phyloP scores from a whole-genome alignment of 2,113 vertebrate species.

The Tupaia chinensis region DNA sequence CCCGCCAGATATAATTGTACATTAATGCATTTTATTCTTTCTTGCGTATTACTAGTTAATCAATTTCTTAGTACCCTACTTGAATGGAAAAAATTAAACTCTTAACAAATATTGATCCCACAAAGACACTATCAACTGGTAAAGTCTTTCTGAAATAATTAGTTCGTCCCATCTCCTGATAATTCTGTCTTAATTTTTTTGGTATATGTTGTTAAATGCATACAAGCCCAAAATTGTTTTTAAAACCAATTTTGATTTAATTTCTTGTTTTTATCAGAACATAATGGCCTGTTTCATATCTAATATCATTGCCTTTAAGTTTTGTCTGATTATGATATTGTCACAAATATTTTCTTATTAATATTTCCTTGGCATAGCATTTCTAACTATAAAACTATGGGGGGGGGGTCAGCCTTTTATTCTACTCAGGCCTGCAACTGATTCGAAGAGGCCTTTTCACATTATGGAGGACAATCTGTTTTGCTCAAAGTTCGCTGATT shows the following conservation, averaged over 20 bases:
- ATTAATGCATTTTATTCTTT: neutral
- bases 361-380: neutral
- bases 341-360: neutral
- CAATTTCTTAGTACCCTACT: neutral
- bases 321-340: slow-evolving; percentile 11
- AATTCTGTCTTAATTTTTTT: neutral
- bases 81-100: slow-evolving; percentile 19
- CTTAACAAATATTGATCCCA: neutral
- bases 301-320: neutral
- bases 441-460: neutral
- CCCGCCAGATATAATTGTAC: no score
- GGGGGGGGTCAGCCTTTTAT: neutral
- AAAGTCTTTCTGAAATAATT: slow-evolving; percentile 55
- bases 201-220: neutral
- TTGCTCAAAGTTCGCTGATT: neutral
- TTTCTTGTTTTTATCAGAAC: neutral
- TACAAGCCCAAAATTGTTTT: neutral
- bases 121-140: slow-evolving; percentile 14
- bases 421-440: neutral
- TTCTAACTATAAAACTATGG: neutral
- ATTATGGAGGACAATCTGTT: neutral
- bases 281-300: neutral
- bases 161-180: neutral
- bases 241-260: neutral
- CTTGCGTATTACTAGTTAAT: neutral